These are phyloP conservation scores for Pyrocephalus nanus DNA, from an alignment of 2,797 vertebrate species.

Conservation along the genomic window DNA sequence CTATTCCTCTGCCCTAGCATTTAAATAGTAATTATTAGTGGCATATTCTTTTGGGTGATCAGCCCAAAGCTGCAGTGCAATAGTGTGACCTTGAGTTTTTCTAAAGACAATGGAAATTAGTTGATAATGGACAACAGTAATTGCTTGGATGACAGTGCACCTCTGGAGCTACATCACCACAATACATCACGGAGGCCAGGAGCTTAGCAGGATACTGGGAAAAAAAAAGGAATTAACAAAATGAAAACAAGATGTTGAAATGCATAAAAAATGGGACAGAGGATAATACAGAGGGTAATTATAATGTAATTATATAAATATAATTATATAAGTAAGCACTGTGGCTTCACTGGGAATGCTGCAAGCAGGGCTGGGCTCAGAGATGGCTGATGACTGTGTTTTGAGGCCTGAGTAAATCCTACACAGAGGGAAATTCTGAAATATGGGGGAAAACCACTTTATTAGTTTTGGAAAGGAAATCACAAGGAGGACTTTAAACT, in stretches of 20 bases:
- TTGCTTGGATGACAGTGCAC: constrained; percentile 41
- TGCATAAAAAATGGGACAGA: not conserved
- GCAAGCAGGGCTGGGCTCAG: not conserved
- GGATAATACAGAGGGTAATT: constrained; percentile 40
- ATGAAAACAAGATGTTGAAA: constrained; percentile 41
- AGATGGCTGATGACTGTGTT: not conserved
- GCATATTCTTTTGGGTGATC: constrained; percentile 35
- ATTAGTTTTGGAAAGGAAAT: not conserved
- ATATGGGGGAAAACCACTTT: not conserved
- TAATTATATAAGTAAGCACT: constrained; percentile 27
- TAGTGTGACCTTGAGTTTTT: constrained; percentile 43
- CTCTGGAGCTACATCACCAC: constrained; percentile 38
- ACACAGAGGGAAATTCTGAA: not conserved
- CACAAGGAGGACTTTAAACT: not conserved
- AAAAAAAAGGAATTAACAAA: not conserved
- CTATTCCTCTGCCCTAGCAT: not conserved
- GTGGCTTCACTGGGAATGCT: not conserved
- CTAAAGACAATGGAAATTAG: constrained; percentile 35
- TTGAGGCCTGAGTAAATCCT: not conserved
- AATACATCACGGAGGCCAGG: constrained; percentile 6
- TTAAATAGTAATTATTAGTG: constrained; percentile 39
- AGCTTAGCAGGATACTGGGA: constrained; percentile 29
- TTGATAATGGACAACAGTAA: constrained; percentile 47
- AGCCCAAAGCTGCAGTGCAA: constrained; percentile 10
- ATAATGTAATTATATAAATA: constrained; percentile 51